Evolutionary conservation across 2,797 vertebrate genomes (phyloP).

Genomic region (Chelidonichthys spinosus): DNA sequence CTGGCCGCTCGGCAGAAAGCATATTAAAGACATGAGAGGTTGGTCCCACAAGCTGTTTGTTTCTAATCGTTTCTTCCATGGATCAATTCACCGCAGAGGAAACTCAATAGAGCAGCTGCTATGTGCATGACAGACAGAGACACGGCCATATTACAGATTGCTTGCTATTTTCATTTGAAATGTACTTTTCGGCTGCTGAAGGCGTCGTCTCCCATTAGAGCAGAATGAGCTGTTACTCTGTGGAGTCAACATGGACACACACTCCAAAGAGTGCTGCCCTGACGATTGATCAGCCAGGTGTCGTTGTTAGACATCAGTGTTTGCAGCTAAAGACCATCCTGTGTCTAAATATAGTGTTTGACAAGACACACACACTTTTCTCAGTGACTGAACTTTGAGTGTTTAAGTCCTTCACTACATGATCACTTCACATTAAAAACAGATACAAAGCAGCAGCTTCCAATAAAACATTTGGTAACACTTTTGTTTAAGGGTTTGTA

Average conservation of each 20-base stretch:
- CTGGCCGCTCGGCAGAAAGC: conserved; percentile 20
- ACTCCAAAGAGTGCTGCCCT: conserved; percentile 14
- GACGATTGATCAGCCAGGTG: background rate
- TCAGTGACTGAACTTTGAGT: background rate
- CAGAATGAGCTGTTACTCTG: conserved; percentile 46
- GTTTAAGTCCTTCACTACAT: too few species aligned
- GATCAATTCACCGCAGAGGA: conserved; percentile 70
- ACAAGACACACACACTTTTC: background rate
- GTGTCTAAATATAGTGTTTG: background rate
- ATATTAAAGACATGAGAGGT: conserved; percentile 69
- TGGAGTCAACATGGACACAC: conserved; percentile 1
- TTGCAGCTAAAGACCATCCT: background rate
- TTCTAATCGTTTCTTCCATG: conserved; percentile 64
- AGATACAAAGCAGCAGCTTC: too few species aligned
- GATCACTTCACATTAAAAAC: too few species aligned
- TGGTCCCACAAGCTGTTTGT: conserved; percentile 65
- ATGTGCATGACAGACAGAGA: conserved; percentile 73
- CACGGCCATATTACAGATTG: conserved; percentile 68
- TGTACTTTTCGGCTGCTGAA: conserved; percentile 35
- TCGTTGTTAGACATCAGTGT: background rate
- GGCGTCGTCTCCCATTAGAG: conserved; percentile 44
- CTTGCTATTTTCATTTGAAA: conserved; percentile 47
- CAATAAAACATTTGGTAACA: too few species aligned
- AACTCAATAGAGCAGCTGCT: conserved; percentile 63
- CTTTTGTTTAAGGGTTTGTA: too few species aligned